Conservation (phyloP, 2,113 vertebrate species). For the Speoplatyrhinus poulsoni region DNA sequence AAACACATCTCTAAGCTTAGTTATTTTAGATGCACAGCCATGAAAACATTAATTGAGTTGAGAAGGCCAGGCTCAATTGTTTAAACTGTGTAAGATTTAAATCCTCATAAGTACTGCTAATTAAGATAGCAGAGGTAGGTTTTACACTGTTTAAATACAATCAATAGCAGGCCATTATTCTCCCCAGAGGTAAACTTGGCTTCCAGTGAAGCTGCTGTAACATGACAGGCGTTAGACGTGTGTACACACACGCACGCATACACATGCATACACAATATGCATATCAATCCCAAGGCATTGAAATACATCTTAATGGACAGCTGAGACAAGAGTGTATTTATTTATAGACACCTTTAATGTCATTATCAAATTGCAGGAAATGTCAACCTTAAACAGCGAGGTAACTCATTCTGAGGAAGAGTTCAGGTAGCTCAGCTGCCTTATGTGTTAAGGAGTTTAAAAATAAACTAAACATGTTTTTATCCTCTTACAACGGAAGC, state of each 20-base stretch:
- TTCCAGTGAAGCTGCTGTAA: slow-evolving; percentile 45
- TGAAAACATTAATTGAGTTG: slow-evolving; percentile 64
- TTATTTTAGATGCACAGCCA: slow-evolving; percentile 57
- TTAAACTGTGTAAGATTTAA: slow-evolving; percentile 70
- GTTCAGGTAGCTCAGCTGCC: slow-evolving; percentile 14
- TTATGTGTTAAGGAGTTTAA: background rate
- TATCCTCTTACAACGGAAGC: too few relatives aligned
- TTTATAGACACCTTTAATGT: background rate
- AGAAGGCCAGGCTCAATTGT: slow-evolving; percentile 59
- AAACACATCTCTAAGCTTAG: slow-evolving; percentile 44
- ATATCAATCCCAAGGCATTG: slow-evolving; percentile 5
- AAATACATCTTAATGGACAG: slow-evolving; percentile 13
- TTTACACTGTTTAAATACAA: slow-evolving; percentile 72
- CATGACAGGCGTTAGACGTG: background rate
- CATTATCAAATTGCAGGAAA: slow-evolving; percentile 14
- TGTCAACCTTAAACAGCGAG: slow-evolving; percentile 17
- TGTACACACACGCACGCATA: slow-evolving; percentile 8
- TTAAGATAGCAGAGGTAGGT: slow-evolving; percentile 72
- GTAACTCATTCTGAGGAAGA: slow-evolving; percentile 10
- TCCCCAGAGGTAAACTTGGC: slow-evolving; percentile 68
- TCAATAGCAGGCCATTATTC: slow-evolving; percentile 67
- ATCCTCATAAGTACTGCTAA: slow-evolving; percentile 75
- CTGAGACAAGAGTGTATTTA: slow-evolving; percentile 7
- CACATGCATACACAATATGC: slow-evolving; percentile 5
- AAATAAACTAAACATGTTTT: too few relatives aligned